Conservation (phyloP, 2,113 vertebrate genomes). For the Psephotus haematonotus region DNA sequence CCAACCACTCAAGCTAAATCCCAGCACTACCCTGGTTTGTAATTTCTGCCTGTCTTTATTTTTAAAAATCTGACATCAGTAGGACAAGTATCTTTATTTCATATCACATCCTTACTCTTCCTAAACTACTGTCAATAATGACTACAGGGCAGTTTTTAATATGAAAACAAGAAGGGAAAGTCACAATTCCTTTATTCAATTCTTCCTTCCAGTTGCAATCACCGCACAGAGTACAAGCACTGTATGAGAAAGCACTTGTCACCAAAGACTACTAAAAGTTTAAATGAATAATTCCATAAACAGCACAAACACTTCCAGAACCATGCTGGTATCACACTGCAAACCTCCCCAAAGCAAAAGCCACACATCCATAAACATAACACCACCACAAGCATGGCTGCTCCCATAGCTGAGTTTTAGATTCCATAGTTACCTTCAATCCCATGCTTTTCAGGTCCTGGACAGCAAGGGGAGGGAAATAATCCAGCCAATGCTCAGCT, state of each 20-base stretch:
- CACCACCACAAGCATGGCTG: rapidly evolving
- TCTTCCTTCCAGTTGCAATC: background rate
- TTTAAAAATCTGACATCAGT: background rate
- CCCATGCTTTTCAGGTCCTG: slow-evolving; percentile 93
- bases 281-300: background rate
- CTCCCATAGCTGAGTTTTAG: rapidly evolving
- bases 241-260: background rate
- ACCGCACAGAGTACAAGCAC: background rate
- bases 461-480: slow-evolving; percentile 92
- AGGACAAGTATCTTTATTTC: background rate
- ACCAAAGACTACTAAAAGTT: background rate
- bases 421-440: slow-evolving; percentile 83
- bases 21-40: background rate
- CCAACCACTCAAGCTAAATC: background rate
- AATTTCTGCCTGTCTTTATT: background rate
- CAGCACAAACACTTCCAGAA: background rate
- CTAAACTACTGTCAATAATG: background rate
- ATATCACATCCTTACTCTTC: background rate
- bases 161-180: background rate
- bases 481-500: slow-evolving; percentile 95
- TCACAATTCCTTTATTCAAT: rapidly evolving
- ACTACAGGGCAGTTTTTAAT: background rate
- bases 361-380: background rate
- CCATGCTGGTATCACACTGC: background rate
- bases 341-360: background rate